Evolutionary conservation across 1,140 invertebrate species (phyloP).

Genomic region (Bradynema listronoti): DNA sequence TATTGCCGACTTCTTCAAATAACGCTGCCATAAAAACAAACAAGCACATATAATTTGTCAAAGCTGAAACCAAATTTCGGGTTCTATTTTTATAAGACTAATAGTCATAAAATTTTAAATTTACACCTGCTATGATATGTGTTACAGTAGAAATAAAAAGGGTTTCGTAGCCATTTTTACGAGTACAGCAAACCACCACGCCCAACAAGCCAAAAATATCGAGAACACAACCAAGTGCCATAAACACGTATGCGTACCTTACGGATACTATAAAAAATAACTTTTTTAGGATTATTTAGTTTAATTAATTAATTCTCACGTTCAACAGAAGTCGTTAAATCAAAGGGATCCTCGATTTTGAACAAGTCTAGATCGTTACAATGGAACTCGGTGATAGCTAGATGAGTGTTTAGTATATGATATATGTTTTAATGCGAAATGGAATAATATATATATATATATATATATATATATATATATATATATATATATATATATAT

Average conservation of each 20-base stretch:
- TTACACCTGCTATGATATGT: constrained; percentile 50
- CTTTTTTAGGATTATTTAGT: background rate
- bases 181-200: constrained; percentile 32
- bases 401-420: constrained; percentile 12
- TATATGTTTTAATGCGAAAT: too few species aligned
- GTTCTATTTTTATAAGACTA: too few species aligned
- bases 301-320: constrained; percentile 25
- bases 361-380: constrained; percentile 46
- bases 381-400: constrained; percentile 50
- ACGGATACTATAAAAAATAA: constrained; percentile 43
- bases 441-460: too few species aligned
- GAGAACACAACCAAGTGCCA: constrained; percentile 40
- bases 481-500: too few species aligned
- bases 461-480: too few species aligned
- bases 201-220: constrained; percentile 40
- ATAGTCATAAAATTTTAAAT: too few species aligned
- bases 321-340: constrained; percentile 55
- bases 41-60: constrained; percentile 53
- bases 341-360: constrained; percentile 41
- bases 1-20: constrained; percentile 57
- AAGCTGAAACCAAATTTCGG: constrained; percentile 38
- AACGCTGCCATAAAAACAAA: constrained; percentile 47
- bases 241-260: constrained; percentile 45
- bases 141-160: constrained; percentile 43
- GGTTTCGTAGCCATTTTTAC: constrained; percentile 47